Evolutionary conservation across 2,888 invertebrate genomes (phyloP), one percentile per base, ranked within the genome.

Genomic region (Mycalesis mineus): DNA sequence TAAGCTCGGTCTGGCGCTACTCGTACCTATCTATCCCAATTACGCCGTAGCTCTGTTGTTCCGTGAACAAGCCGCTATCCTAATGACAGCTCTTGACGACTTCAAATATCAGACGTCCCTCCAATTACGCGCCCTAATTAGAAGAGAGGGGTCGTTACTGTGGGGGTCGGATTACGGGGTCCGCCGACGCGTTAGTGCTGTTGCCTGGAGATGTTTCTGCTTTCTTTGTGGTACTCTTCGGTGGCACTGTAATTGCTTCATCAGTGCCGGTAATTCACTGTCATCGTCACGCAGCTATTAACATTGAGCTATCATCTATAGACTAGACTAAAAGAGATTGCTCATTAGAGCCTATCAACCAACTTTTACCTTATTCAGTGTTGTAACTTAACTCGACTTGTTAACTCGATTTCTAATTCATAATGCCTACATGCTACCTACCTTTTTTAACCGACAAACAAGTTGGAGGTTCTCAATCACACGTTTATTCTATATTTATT

Each of bases 111-210:
- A 73, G 69, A 72, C 67, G 73, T 33, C 76, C 76, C 77, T 80
- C 76, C 80, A 79, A 79, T 81, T 78, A 79, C 75, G 70, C 69
- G 45, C 40, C 73, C 76, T 80, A 81, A 81, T 81, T 79, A 80
- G 77, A 74, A 71, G 70, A 52, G 70, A 72, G 58, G 53, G 62
- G 64, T 66, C 65, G 65, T 64, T 62, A 63, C 60, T 62, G 51
- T 57, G 41, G 58, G 53, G 57, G 58, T 55, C 60, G 61, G 65
- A 64, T 65, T 63, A 65, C 62, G 56, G 58, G 67, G 71, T 74
- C 75, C 75, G 75, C 75, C 61, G 55, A 56, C 50, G 31, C 33
- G 17, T 22, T 22, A 22, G 22, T 4, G 22, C 22, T 22, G 5
- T 4, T 5, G 7, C 28, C 36, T 36, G 9, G 3, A 11, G 45